Evolutionary conservation across 2,888 invertebrate genomes (phyloP).

Genomic region (Trisateles emortualis): DNA sequence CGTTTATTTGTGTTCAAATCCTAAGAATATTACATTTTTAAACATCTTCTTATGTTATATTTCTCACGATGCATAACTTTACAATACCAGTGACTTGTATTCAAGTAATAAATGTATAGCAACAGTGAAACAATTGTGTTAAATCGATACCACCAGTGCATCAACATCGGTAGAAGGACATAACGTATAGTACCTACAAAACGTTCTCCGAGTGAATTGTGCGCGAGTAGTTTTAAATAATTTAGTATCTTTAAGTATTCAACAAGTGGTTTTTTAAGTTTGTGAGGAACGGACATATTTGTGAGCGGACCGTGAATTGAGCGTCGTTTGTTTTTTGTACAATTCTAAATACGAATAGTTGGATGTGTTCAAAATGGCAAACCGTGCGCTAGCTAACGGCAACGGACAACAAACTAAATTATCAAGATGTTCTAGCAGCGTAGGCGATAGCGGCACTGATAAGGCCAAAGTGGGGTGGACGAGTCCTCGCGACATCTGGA

Average conservation of each 20-base stretch:
- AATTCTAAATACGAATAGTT: slow-evolving; percentile 33
- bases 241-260: slow-evolving; percentile 42
- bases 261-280: slow-evolving; percentile 56
- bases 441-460: slow-evolving; percentile 74
- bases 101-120: slow-evolving; percentile 26
- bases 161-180: slow-evolving; percentile 46
- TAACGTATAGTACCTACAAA: slow-evolving; percentile 26
- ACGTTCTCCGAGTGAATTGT: slow-evolving; percentile 30
- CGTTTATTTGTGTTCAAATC: slow-evolving; percentile 67
- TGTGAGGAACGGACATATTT: slow-evolving; percentile 54
- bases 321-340: slow-evolving; percentile 40
- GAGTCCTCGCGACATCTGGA: slow-evolving; percentile 83
- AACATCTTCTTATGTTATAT: slow-evolving; percentile 2
- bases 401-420: slow-evolving; percentile 70
- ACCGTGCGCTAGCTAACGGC: slow-evolving; percentile 68
- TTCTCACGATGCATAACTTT: slow-evolving; percentile 11
- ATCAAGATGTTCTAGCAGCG: slow-evolving; percentile 78
- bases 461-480: slow-evolving; percentile 82
- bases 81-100: slow-evolving; percentile 12
- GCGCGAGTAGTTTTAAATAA: slow-evolving; percentile 19
- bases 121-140: slow-evolving; percentile 44
- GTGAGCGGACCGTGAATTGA: slow-evolving; percentile 44
- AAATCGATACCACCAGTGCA: slow-evolving; percentile 52
- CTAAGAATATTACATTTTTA: slow-evolving; percentile 29
- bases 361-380: slow-evolving; percentile 74